These are phyloP conservation scores for Aphelocoma coerulescens DNA, from an alignment of 2,113 vertebrate species.

Conservation along the genomic window DNA sequence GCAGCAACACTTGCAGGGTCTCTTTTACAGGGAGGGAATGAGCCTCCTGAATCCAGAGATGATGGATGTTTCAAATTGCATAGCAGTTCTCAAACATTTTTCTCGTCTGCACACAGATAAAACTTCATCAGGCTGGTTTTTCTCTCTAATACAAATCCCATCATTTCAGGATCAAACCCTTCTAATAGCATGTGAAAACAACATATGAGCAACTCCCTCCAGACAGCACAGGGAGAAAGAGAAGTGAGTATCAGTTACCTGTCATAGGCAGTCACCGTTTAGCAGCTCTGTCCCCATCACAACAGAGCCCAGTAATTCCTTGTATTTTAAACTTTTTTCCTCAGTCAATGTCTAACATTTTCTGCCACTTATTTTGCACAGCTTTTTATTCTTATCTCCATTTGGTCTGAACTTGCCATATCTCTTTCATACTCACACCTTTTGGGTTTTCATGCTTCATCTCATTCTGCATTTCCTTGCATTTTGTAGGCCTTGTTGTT, in stretches of 20 bases:
- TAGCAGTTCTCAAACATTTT: not conserved
- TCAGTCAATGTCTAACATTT: not conserved
- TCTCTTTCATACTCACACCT: not conserved
- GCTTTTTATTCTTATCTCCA: not conserved
- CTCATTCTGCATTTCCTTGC: not conserved
- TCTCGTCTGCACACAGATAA: not conserved
- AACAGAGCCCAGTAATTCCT: not conserved
- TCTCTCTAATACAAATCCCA: not conserved
- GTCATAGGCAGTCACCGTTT: not conserved
- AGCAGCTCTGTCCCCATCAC: not conserved
- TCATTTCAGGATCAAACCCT: not conserved
- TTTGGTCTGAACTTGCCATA: not conserved
- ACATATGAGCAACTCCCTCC: not conserved
- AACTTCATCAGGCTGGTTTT: not conserved
- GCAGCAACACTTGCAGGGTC: not conserved
- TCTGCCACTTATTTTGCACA: not conserved
- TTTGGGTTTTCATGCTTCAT: not conserved
- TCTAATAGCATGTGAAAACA: not conserved
- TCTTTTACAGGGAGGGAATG: not conserved
- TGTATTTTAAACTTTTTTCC: not conserved
- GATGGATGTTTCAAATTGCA: not conserved
- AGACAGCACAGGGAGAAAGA: not conserved
- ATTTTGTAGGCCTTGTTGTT: not conserved
- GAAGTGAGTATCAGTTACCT: not conserved
- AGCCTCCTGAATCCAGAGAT: not conserved